Conservation (phyloP, 2,113 vertebrate genomes). For the Solenodon paradoxus region DNA sequence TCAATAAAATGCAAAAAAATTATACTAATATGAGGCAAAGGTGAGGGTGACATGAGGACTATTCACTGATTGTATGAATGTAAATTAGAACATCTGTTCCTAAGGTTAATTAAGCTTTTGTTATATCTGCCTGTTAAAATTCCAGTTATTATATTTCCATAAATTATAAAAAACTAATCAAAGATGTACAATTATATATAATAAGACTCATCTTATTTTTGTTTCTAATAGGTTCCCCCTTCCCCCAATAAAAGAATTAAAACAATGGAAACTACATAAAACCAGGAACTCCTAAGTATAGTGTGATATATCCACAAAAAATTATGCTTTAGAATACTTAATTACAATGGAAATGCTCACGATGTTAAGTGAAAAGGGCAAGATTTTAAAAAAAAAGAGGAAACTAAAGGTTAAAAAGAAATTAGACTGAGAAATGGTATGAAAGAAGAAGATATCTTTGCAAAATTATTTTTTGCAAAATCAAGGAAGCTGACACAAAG, state of each 20-base stretch:
- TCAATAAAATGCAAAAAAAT: neutral
- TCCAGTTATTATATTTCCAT: neutral
- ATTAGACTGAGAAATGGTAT: neutral
- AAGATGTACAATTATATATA: neutral
- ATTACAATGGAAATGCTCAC: neutral
- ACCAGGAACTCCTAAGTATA: neutral
- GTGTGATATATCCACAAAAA: neutral
- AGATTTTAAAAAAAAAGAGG: neutral
- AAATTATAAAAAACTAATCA: neutral
- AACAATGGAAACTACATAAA: constrained; percentile 5
- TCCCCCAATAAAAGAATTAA: constrained; percentile 39
- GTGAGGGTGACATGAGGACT: neutral
- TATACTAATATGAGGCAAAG: neutral
- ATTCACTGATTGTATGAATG: neutral
- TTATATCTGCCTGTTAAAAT: constrained; percentile 31
- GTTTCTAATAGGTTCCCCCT: neutral
- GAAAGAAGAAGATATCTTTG: neutral
- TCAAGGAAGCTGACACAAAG: neutral
- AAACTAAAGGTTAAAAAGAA: constrained; percentile 11
- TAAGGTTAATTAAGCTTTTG: neutral
- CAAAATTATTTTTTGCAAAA: neutral
- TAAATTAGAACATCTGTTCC: constrained; percentile 24
- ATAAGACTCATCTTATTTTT: neutral
- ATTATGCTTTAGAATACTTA: neutral
- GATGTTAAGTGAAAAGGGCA: neutral